Evolutionary conservation across 2,797 vertebrate genomes (phyloP).

Genomic region (Decapterus maruadsi): DNA sequence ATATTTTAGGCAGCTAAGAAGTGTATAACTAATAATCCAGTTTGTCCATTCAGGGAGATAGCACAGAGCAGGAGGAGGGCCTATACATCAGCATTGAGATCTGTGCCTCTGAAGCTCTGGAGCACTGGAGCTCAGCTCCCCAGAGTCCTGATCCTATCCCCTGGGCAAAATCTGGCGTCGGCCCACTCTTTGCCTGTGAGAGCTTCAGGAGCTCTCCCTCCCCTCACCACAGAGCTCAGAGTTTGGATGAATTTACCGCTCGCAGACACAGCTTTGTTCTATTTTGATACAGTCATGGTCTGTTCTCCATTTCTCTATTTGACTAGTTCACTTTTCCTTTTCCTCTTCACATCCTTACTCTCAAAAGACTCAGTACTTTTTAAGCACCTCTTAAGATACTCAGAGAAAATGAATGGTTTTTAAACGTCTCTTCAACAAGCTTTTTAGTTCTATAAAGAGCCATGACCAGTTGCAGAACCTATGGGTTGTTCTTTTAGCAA

Average conservation of each 20-base stretch:
- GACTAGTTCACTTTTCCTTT: conserved; percentile 32
- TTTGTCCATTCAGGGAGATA: conserved; percentile 33
- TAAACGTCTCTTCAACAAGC: not conserved
- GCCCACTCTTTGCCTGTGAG: conserved; percentile 1
- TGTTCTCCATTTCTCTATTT: conserved; percentile 33
- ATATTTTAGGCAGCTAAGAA: conserved; percentile 18
- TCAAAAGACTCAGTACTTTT: conserved; percentile 28
- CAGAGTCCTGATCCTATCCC: conserved; percentile 29
- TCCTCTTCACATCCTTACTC: conserved; percentile 2
- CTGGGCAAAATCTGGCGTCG: conserved; percentile 25
- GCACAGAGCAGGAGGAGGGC: not conserved
- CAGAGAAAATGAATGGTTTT: not conserved
- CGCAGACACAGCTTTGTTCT: conserved; percentile 60
- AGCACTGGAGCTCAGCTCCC: conserved; percentile 12
- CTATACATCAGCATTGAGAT: conserved; percentile 21
- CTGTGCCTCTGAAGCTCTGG: conserved; percentile 12
- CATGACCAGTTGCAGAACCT: not conserved
- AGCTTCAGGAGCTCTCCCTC: conserved; percentile 12
- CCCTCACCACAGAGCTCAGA: not conserved
- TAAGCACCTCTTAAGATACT: not conserved
- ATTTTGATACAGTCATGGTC: conserved; percentile 45
- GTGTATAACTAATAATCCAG: conserved; percentile 33
- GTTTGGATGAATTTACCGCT: conserved; percentile 37
- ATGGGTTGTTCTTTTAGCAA: too few species aligned
- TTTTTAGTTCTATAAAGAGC: not conserved